phyloP scores from a whole-genome alignment of 2,113 vertebrate genomes.

The Alectura lathami region DNA sequence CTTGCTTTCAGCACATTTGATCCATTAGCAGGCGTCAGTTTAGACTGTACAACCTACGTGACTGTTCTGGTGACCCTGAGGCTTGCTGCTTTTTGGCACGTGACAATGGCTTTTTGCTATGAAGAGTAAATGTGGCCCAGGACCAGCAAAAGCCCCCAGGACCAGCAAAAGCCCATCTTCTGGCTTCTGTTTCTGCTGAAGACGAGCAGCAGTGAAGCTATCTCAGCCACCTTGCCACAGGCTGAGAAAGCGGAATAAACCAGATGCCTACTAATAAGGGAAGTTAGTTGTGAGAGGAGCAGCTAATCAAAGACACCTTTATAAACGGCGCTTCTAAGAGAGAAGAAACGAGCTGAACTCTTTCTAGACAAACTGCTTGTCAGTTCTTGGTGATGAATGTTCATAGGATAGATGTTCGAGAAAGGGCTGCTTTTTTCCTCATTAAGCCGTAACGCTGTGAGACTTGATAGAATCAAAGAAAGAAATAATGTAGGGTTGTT shows the following conservation, averaged over 20 bases:
- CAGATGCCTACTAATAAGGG: not conserved
- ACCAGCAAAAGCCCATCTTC: not conserved
- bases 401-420: not conserved
- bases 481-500: fast-evolving
- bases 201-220: not conserved
- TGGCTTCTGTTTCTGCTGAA: not conserved
- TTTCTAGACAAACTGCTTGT: not conserved
- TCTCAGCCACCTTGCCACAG: not conserved
- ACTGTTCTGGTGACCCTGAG: fast-evolving
- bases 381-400: not conserved
- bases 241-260: not conserved
- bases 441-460: not conserved
- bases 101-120: not conserved
- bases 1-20: not conserved
- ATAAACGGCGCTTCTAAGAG: not conserved
- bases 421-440: not conserved
- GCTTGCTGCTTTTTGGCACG: not conserved
- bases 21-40: not conserved
- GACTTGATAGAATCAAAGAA: not conserved
- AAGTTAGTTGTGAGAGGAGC: not conserved
- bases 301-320: not conserved
- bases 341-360: fast-evolving
- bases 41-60: fast-evolving
- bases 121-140: fast-evolving
- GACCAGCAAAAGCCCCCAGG: not conserved